These are phyloP conservation scores for Eumacrocentrus americanus DNA, from an alignment of 2,888 invertebrate species.

Conservation along the genomic window DNA sequence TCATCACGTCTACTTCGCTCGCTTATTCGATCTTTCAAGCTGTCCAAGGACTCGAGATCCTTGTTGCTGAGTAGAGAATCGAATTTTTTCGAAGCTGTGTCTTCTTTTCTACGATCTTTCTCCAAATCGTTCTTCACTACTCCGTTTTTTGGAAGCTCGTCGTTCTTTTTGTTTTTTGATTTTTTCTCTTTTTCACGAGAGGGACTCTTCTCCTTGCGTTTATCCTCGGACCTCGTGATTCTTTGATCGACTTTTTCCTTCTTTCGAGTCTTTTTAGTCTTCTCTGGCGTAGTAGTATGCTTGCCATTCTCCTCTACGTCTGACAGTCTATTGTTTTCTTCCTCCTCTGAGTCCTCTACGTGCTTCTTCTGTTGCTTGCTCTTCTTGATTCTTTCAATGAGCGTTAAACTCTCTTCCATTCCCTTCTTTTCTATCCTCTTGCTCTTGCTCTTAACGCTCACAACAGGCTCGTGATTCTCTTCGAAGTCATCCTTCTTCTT, in stretches of 20 bases:
- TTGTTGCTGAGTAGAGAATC: constrained; percentile 50
- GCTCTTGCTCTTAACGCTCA: constrained; percentile 47
- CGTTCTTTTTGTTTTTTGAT: constrained; percentile 64
- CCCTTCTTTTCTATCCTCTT: constrained; percentile 53
- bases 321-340: constrained; percentile 37
- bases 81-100: constrained; percentile 52
- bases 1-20: constrained; percentile 54
- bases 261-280: constrained; percentile 55
- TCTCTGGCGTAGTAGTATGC: constrained; percentile 58
- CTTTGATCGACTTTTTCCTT: constrained; percentile 41
- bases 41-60: constrained; percentile 57
- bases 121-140: constrained; percentile 63
- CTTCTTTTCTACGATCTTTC: constrained; percentile 62
- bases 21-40: constrained; percentile 57
- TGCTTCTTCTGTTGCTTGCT: constrained; percentile 41
- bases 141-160: constrained; percentile 67
- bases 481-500: constrained; percentile 55
- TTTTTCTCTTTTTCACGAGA: constrained; percentile 64
- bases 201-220: constrained; percentile 59
- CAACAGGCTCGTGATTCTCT: constrained; percentile 48
- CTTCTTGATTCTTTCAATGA: constrained; percentile 46
- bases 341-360: constrained; percentile 32
- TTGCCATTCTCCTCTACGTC: constrained; percentile 40
- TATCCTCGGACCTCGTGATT: constrained; percentile 30
- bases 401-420: constrained; percentile 33